Evolutionary conservation across 2,113 vertebrate species (phyloP), one percentile per base, ranked within the genome.

Genomic region (Dunckerocampus dactyliophorus): DNA sequence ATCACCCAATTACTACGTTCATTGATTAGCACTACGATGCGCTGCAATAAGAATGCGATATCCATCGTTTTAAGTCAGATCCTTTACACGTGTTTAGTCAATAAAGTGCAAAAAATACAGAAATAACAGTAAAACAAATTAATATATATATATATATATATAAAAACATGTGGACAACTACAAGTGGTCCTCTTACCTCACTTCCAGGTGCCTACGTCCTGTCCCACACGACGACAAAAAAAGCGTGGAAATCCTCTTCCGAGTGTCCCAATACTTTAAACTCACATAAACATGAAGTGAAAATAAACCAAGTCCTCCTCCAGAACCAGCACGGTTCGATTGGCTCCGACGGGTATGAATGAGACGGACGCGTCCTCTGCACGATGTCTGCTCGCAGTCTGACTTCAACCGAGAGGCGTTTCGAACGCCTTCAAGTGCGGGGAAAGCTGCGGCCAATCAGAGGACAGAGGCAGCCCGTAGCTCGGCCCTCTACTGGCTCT

Each of bases 361-460:
- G 31, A 34, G 4, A 8, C 31, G 1, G 7, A 34, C 31, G 7
- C 7, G 5, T 34, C 31, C 31, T 7, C 31, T 8, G 4, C 4
- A 8, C 4, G 31, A 34, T 5, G 4, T 34, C 31, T 5, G 31
- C 7, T 34, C 7, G 4, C 31, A 8, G 31, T 34, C 7, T 34
- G 31, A 34, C 31, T 34, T 8, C 31, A 8, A 34, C 31, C 24
- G 2, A 8, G 31, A 34, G 31, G 31, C 31, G 31, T 2, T 8
- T 34, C 6, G 31, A 34, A 34, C 5, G 31, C 31, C 10, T 9
- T 9, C 54, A 1, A 20, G 59, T 8, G 50, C 51, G 39, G 39
- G 60, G 24, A 66, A 58, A 51, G 34, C 20, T 10, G 63, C 77
- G 68, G 69, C 86, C 86, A 88, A 88, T 87, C 83, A 76, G 13